Evolutionary conservation across 2,888 invertebrate genomes (phyloP).

Genomic region (Drepana falcataria): DNA sequence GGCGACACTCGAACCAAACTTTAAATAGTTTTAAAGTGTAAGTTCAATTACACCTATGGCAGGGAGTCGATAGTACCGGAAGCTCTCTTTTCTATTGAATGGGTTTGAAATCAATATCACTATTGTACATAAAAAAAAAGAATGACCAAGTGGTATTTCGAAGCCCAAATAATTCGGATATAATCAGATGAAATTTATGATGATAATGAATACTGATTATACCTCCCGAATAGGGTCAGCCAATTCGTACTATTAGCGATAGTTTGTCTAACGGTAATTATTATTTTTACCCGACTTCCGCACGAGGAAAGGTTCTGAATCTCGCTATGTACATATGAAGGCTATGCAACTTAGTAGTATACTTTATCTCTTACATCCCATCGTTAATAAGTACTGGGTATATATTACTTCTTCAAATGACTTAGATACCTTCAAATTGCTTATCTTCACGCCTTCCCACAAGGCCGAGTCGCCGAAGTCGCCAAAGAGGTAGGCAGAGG

Average conservation of each 20-base stretch:
- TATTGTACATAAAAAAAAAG: not conserved
- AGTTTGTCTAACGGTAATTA: conserved; percentile 11
- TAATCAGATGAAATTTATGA: not conserved
- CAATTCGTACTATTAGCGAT: not conserved
- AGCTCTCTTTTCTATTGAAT: not conserved
- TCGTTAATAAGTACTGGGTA: no score
- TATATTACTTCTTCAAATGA: no score
- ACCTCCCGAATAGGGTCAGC: not conserved
- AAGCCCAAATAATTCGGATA: not conserved
- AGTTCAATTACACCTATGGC: not conserved
- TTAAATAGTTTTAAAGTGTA: no score
- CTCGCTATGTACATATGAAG: conserved; percentile 15
- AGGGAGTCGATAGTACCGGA: not conserved
- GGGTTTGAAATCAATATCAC: not conserved
- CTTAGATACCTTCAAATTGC: no score
- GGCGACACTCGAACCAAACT: no score
- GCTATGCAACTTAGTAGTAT: no score
- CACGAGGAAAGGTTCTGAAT: conserved; percentile 19
- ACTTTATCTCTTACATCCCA: no score
- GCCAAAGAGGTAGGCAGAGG: no score
- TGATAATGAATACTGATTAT: not conserved
- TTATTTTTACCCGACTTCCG: conserved; percentile 15
- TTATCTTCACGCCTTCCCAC: no score
- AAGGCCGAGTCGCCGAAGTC: no score
- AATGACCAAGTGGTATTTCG: not conserved